Percentiles rank a stretch among this genome's conserved stretches.
Evolutionary conservation across 2,113 vertebrate genomes (phyloP).

Genomic region (Neotoma lepida): DNA sequence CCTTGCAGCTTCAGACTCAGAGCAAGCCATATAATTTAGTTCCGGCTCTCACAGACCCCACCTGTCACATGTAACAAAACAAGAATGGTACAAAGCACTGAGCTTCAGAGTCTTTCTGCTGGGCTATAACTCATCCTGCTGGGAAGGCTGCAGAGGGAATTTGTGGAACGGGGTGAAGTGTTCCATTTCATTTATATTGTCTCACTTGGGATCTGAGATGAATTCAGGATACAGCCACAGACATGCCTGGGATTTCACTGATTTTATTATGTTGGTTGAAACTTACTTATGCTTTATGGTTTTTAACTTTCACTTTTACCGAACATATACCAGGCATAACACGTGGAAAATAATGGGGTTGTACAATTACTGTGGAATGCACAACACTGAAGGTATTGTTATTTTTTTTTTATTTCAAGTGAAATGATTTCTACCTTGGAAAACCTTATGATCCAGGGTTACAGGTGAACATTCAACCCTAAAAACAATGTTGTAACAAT

Average conservation of each 20-base stretch:
- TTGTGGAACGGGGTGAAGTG: conserved; percentile 71
- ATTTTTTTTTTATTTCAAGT: not conserved
- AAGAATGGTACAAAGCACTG: conserved; percentile 6
- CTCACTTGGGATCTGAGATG: conserved; percentile 60
- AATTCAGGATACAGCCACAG: conserved; percentile 60
- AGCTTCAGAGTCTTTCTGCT: conserved; percentile 54
- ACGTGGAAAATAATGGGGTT: not conserved
- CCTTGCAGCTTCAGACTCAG: conserved; percentile 27
- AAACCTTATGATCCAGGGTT: not conserved
- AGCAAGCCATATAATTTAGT: conserved; percentile 60
- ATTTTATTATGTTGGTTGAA: conserved; percentile 56
- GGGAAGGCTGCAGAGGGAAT: conserved; percentile 66
- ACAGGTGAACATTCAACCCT: not conserved
- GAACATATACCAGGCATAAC: not conserved
- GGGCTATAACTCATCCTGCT: conserved; percentile 64
- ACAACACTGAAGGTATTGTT: not conserved
- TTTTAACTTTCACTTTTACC: conserved; percentile 22
- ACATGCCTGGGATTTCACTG: conserved; percentile 66
- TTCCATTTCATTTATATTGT: conserved; percentile 71
- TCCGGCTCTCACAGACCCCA: conserved; percentile 29
- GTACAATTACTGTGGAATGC: not conserved
- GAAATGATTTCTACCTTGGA: not conserved
- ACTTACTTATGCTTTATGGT: conserved; percentile 30
- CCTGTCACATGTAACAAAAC: conserved; percentile 62
- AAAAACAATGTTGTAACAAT: not conserved